Evolutionary conservation across 1,140 invertebrate species (phyloP).

Genomic region (Muscidifurax raptorellus): DNA sequence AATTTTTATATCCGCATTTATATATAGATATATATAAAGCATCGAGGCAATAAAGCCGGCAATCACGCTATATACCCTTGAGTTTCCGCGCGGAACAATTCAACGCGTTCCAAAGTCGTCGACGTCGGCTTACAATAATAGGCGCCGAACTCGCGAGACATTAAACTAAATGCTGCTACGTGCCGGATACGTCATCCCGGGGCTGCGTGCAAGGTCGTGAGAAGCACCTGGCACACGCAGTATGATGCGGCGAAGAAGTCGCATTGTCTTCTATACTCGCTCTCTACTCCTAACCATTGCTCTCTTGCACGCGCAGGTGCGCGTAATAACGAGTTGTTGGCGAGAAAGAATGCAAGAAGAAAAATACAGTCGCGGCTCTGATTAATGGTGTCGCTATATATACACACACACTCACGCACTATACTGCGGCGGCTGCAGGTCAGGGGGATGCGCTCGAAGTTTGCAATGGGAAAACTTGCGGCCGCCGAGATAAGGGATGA

Average conservation of each 20-base stretch:
- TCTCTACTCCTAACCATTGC: neutral
- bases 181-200: neutral
- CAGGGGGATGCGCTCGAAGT: neutral
- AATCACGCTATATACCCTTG: neutral
- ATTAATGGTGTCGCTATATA: constrained; percentile 17
- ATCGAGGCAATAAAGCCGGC: no score
- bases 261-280: neutral
- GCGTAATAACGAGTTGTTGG: constrained; percentile 11
- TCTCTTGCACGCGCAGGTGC: constrained; percentile 1
- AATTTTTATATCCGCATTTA: no score
- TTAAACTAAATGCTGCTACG: constrained; percentile 36
- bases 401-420: neutral
- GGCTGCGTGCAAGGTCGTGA: neutral
- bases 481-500: constrained; percentile 2
- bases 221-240: constrained; percentile 24
- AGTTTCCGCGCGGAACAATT: neutral
- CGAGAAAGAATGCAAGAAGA: constrained; percentile 5
- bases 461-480: constrained; percentile 14
- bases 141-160: neutral
- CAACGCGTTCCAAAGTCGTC: neutral
- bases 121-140: neutral
- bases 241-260: neutral
- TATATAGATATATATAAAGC: no score
- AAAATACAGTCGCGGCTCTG: neutral
- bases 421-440: neutral